phyloP scores from a whole-genome alignment of 2,113 vertebrate genomes.

The Laticauda colubrina region DNA sequence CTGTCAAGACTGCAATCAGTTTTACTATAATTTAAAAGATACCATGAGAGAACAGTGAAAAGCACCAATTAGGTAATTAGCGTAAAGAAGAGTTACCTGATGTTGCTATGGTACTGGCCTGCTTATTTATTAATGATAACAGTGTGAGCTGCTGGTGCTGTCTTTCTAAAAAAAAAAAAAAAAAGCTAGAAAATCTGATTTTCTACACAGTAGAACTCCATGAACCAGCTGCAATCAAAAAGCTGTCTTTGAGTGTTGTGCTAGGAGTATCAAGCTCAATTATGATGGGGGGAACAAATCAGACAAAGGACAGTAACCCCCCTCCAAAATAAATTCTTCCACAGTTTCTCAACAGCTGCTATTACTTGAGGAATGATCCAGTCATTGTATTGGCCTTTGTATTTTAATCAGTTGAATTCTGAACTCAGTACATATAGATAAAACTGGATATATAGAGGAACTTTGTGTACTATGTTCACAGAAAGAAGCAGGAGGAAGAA shows the following conservation, averaged over 20 bases:
- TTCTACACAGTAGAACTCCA: background rate
- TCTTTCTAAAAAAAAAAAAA: background rate
- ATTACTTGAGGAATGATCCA: background rate
- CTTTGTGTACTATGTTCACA: background rate
- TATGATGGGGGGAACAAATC: background rate
- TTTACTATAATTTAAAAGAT: background rate
- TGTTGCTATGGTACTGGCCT: background rate
- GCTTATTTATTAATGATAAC: background rate
- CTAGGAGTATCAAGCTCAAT: background rate
- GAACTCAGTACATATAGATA: background rate
- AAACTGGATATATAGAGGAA: background rate
- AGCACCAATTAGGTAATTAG: background rate
- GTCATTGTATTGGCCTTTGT: background rate
- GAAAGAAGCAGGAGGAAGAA: background rate
- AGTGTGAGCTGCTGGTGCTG: background rate
- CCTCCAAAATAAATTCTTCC: background rate
- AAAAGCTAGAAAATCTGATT: background rate
- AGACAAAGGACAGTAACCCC: background rate
- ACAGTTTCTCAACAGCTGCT: background rate
- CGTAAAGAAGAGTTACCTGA: background rate
- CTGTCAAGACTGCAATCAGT: background rate
- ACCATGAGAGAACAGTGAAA: background rate
- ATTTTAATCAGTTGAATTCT: background rate
- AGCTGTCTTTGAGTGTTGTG: background rate
- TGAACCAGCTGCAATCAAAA: background rate